These are phyloP conservation scores for Papilio xuthus DNA, from an alignment of 1,140 invertebrate genomes.

Conservation along the genomic window DNA sequence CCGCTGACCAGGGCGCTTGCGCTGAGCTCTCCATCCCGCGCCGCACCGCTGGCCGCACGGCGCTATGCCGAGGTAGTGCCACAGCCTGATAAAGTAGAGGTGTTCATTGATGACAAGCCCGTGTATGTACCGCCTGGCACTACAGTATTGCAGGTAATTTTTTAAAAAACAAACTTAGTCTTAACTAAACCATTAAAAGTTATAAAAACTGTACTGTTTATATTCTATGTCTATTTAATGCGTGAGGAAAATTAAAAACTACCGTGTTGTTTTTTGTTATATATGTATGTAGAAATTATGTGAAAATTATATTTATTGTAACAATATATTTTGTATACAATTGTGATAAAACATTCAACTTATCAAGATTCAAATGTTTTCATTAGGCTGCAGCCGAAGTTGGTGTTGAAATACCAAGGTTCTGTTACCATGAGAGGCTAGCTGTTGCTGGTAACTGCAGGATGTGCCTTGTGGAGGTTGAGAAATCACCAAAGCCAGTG, in stretches of 20 bases:
- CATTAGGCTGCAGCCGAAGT: constrained; percentile 94
- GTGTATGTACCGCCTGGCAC: constrained; percentile 97
- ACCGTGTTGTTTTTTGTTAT: background rate
- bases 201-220: too few species aligned
- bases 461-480: constrained; percentile 99
- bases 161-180: background rate
- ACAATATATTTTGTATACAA: background rate
- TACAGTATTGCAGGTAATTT: constrained; percentile 95
- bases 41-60: constrained; percentile 71
- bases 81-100: constrained; percentile 93
- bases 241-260: background rate
- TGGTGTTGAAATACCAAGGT: constrained; percentile 98
- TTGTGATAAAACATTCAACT: background rate
- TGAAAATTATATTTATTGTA: background rate
- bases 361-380: constrained; percentile 16
- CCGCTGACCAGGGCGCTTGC: constrained; percentile 80
- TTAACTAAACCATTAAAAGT: too few species aligned
- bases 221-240: background rate
- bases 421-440: constrained; percentile 99
- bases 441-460: constrained; percentile 99
- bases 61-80: constrained; percentile 74
- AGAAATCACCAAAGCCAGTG: constrained; percentile 96
- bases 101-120: constrained; percentile 98
- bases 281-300: background rate
- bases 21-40: constrained; percentile 66